Conservation (phyloP, 64 coral and sea anemone genomes). For the Dendronephthya gigantea region DNA sequence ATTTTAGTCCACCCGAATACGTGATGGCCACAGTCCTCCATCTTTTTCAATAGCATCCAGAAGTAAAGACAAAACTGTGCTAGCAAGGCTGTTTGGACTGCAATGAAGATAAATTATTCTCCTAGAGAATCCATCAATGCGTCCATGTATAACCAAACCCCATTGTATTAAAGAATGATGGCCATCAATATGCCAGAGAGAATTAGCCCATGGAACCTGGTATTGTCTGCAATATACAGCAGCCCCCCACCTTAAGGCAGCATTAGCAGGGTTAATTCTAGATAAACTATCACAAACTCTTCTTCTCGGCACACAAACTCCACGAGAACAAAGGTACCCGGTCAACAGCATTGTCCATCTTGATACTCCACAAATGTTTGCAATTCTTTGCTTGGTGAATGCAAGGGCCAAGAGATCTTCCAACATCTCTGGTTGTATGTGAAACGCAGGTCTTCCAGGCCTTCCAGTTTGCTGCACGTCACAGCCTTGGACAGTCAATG, state of each 20-base stretch:
- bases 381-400: slow-evolving; percentile 3
- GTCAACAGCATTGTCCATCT: slow-evolving; percentile 20
- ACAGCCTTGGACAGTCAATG: too few species aligned
- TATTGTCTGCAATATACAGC: slow-evolving; percentile 8
- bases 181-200: slow-evolving; percentile 22
- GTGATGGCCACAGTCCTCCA: neutral
- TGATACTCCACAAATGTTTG: slow-evolving; percentile 22
- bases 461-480: neutral
- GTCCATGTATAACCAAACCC: slow-evolving; percentile 21
- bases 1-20: neutral
- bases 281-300: slow-evolving; percentile 6
- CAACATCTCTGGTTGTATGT: neutral
- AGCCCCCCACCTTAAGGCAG: slow-evolving; percentile 13
- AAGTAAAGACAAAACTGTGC: neutral
- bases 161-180: slow-evolving; percentile 21
- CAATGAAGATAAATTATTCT: slow-evolving; percentile 17
- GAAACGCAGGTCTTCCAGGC: slow-evolving; percentile 1
- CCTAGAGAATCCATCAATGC: slow-evolving; percentile 25
- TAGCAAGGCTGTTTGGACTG: neutral
- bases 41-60: neutral
- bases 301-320: slow-evolving; percentile 5
- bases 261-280: slow-evolving; percentile 11
- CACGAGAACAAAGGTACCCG: neutral
- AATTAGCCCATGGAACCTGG: slow-evolving; percentile 16
- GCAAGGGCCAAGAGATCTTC: neutral